Percentiles rank a stretch among this genome's conserved stretches.
Evolutionary conservation across 2,797 vertebrate species (phyloP).

Genomic region (Sebastes vulpes): DNA sequence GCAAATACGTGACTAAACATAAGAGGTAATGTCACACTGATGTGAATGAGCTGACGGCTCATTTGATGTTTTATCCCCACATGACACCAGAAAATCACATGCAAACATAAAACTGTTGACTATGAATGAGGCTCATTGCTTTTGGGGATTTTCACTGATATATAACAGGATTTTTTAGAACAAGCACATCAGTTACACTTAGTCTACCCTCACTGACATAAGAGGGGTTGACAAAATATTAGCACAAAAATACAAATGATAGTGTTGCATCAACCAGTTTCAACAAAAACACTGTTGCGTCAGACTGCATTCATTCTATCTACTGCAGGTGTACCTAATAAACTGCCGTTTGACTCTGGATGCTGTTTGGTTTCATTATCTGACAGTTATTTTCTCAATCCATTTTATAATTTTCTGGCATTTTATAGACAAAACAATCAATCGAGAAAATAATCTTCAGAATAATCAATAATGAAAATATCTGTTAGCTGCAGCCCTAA

Average conservation of each 20-base stretch:
- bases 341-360: not conserved
- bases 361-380: not conserved
- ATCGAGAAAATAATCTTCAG: not conserved
- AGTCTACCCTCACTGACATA: not conserved
- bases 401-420: not conserved
- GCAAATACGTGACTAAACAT: conserved; percentile 13
- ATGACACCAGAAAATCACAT: not conserved
- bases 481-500: too few species aligned
- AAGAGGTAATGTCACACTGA: not conserved
- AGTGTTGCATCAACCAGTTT: not conserved
- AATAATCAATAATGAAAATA: not conserved
- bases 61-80: not conserved
- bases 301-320: not conserved
- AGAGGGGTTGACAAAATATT: not conserved
- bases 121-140: not conserved
- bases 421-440: too few species aligned
- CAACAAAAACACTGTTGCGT: too few species aligned
- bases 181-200: not conserved
- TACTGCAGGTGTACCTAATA: not conserved
- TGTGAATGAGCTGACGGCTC: not conserved
- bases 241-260: not conserved
- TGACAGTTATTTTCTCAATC: not conserved
- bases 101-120: not conserved
- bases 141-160: not conserved
- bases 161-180: not conserved